These are phyloP conservation scores for Etheostoma nigrum DNA, from an alignment of 2,797 vertebrate species.

Conservation along the genomic window DNA sequence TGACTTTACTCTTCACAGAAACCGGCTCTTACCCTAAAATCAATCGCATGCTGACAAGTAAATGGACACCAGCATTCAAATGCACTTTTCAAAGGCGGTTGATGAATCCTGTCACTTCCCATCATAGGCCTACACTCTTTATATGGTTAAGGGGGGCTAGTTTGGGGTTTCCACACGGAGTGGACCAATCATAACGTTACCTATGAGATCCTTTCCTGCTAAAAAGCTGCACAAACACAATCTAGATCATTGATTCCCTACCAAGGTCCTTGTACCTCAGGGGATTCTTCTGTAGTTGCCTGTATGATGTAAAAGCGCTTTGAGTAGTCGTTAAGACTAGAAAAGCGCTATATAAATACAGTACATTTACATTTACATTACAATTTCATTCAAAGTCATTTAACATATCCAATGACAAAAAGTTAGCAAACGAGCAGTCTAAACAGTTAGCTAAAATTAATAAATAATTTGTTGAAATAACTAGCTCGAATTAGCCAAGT, in stretches of 20 bases:
- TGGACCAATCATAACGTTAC: neutral
- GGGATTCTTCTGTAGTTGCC: neutral
- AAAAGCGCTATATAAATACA: too few relatives aligned
- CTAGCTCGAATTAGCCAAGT: too few relatives aligned
- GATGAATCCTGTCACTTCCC: slow-evolving; percentile 27
- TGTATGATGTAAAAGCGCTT: too few relatives aligned
- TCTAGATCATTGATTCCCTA: neutral
- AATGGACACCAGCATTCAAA: slow-evolving; percentile 53
- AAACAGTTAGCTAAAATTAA: neutral
- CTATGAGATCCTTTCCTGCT: slow-evolving; percentile 6
- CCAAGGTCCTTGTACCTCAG: neutral
- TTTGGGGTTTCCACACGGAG: slow-evolving; percentile 3
- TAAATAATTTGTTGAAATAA: neutral
- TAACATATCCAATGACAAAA: neutral
- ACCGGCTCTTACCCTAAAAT: slow-evolving; percentile 38
- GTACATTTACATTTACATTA: too few relatives aligned
- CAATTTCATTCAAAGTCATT: too few relatives aligned
- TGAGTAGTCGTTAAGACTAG: too few relatives aligned
- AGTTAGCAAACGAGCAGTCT: neutral
- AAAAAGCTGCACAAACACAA: neutral
- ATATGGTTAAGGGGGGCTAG: neutral
- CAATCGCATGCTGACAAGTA: slow-evolving; percentile 51
- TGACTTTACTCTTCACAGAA: slow-evolving; percentile 42
- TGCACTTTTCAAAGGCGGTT: slow-evolving; percentile 26
- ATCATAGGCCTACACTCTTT: neutral